Evolutionary conservation across 2,888 invertebrate genomes (phyloP).

Genomic region (Synanthedon tipuliformis): DNA sequence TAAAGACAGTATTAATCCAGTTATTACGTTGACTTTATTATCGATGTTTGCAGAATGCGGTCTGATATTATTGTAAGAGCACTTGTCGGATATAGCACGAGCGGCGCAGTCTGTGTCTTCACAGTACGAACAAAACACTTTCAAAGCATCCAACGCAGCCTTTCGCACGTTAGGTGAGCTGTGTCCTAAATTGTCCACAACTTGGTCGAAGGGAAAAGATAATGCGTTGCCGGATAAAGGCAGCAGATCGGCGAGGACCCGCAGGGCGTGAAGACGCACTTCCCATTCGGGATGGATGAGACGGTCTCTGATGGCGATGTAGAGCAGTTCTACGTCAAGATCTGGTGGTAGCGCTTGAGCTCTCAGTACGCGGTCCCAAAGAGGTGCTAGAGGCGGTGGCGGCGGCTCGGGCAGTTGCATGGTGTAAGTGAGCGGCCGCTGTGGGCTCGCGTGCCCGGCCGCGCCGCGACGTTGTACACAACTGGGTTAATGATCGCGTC

Average conservation of each 20-base stretch:
- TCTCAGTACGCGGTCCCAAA: conserved; percentile 85
- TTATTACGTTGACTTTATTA: conserved; percentile 68
- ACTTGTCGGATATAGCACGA: conserved; percentile 73
- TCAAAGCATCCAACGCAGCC: conserved; percentile 80
- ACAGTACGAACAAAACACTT: conserved; percentile 78
- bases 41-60: conserved; percentile 64
- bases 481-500: conserved; percentile 70
- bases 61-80: conserved; percentile 72
- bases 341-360: conserved; percentile 79
- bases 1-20: conserved; percentile 74
- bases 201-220: conserved; percentile 78
- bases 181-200: conserved; percentile 84
- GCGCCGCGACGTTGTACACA: conserved; percentile 58
- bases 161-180: conserved; percentile 84
- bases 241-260: conserved; percentile 82
- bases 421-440: conserved; percentile 19
- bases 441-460: conserved; percentile 47
- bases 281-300: conserved; percentile 85
- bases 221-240: conserved; percentile 78
- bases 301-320: conserved; percentile 78
- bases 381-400: conserved; percentile 74
- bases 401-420: conserved; percentile 62
- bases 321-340: conserved; percentile 74
- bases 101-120: conserved; percentile 76
- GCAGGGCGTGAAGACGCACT: conserved; percentile 83